Evolutionary conservation across 2,113 vertebrate genomes (phyloP).

Genomic region (Hippocampus mohnikei): DNA sequence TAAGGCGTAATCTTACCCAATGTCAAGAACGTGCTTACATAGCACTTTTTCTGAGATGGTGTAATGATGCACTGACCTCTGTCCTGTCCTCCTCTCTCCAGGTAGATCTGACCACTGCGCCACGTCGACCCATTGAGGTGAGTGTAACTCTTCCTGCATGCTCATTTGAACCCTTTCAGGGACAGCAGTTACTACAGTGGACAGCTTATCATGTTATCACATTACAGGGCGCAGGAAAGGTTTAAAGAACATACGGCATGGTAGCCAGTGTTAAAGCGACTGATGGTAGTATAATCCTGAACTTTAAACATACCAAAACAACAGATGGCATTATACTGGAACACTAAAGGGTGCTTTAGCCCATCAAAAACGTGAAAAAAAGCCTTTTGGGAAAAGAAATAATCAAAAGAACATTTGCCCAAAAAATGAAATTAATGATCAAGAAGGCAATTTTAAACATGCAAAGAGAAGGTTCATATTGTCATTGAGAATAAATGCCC

Average conservation of each 20-base stretch:
- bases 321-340: background rate
- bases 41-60: background rate
- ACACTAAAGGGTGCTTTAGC: background rate
- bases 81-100: slow-evolving; percentile 49
- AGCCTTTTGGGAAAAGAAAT: background rate
- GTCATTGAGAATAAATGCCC: background rate
- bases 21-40: slow-evolving; percentile 5
- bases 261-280: background rate
- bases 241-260: background rate
- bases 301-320: background rate
- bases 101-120: slow-evolving; percentile 69
- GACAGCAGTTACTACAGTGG: too few relatives aligned
- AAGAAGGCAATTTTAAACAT: too few relatives aligned
- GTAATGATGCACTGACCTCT: slow-evolving; percentile 16
- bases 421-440: too few relatives aligned
- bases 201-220: too few relatives aligned
- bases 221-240: too few relatives aligned
- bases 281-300: background rate
- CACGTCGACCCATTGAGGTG: slow-evolving; percentile 68
- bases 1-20: slow-evolving; percentile 9
- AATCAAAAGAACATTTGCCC: background rate
- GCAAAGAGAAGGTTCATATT: too few relatives aligned
- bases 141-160: slow-evolving; percentile 34
- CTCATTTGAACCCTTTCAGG: background rate
- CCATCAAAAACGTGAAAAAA: background rate